These are phyloP conservation scores for Heteromurus nitidus DNA, from an alignment of 2,888 invertebrate species.

Conservation along the genomic window DNA sequence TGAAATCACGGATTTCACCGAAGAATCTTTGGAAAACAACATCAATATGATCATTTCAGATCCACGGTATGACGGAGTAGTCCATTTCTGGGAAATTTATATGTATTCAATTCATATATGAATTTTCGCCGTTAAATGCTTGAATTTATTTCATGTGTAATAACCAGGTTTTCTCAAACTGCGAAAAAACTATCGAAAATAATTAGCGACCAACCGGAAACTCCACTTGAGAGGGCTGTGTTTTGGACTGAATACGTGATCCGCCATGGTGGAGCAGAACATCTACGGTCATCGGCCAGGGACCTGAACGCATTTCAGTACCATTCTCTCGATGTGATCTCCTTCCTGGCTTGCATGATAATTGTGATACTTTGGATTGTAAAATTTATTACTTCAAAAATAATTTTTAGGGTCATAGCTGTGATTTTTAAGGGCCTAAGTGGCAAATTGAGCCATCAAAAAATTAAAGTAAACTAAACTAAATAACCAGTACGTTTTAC, in stretches of 20 bases:
- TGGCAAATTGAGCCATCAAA: too few relatives aligned
- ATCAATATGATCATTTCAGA: constrained; percentile 51
- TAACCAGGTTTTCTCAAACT: neutral
- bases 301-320: constrained; percentile 57
- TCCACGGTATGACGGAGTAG: too few relatives aligned
- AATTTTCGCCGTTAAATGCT: neutral
- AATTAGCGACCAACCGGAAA: constrained; percentile 35
- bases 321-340: constrained; percentile 50
- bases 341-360: constrained; percentile 34
- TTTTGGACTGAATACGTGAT: constrained; percentile 73
- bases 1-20: constrained; percentile 57
- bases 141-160: neutral
- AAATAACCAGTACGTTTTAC: too few relatives aligned
- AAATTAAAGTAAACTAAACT: too few relatives aligned
- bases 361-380: too few relatives aligned
- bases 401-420: too few relatives aligned
- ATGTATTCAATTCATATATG: neutral
- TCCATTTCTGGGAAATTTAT: neutral
- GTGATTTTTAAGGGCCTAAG: too few relatives aligned
- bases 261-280: constrained; percentile 72
- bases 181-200: constrained; percentile 53
- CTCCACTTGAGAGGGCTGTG: constrained; percentile 75
- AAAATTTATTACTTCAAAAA: too few relatives aligned
- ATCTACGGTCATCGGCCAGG: constrained; percentile 54
- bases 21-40: constrained; percentile 41